Percentiles rank a stretch among this genome's conserved stretches.
Conservation (phyloP, 2,888 invertebrate genomes). For the Esperia sulphurella region DNA sequence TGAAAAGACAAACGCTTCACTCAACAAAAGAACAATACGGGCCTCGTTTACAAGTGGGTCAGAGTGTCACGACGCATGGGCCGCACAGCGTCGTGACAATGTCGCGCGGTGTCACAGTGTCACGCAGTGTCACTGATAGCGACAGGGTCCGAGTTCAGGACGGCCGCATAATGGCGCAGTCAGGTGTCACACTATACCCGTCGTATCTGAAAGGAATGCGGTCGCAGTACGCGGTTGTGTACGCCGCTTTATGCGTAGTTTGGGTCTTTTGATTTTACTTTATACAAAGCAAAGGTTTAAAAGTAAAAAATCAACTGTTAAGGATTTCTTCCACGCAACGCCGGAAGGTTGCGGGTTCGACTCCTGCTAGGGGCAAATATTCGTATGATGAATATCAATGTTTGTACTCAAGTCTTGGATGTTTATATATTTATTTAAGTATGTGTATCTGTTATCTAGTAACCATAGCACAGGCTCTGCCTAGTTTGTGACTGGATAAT, state of each 20-base stretch:
- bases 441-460: no score
- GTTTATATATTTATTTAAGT: no score
- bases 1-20: constrained; percentile 5
- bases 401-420: no score
- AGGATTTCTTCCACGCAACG: no score
- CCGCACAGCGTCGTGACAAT: constrained; percentile 29
- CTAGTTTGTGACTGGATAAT: no score
- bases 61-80: constrained; percentile 39
- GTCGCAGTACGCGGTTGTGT: constrained; percentile 20
- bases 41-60: constrained; percentile 49
- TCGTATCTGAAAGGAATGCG: constrained; percentile 32
- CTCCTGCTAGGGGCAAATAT: no score
- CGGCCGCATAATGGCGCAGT: constrained; percentile 38
- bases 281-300: no score
- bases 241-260: constrained; percentile 16
- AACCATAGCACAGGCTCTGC: no score
- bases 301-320: no score
- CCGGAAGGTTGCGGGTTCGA: no score
- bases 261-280: no score
- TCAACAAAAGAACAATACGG: constrained; percentile 50
- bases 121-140: constrained; percentile 43
- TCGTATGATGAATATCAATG: no score
- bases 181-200: constrained; percentile 25
- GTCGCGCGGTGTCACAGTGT: constrained; percentile 40
- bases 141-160: constrained; percentile 34